Base-by-base conservation (phyloP, 2,888 invertebrate species). In the Lasioglossum zephyrum region DNA sequence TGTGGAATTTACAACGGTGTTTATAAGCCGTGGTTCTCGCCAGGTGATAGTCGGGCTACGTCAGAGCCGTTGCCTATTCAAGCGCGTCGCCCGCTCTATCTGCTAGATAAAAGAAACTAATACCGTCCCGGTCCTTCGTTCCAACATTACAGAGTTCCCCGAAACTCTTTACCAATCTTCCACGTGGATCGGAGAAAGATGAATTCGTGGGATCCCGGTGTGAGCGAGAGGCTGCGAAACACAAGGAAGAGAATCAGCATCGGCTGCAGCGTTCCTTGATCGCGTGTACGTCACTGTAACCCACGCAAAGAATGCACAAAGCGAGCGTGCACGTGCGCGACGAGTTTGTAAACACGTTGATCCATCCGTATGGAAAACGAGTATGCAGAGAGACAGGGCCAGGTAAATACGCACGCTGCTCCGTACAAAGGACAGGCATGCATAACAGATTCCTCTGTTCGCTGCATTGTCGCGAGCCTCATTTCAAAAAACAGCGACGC, bases 321-420 rank as follows among this genome's bases (percentile, higher is more conserved):
- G 60, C 63, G 87, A 69, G n/a, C 31, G 73, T 26, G 70, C 79
- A 84, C 73, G 81, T 79, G 82, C 70, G 63, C 49, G 41, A 44
- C 73, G 60, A 69, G 78, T 82, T 87, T 82, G 79, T 84, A 87
- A 87, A 87, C 86, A 87, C 79, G 73, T 76, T 84, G 78, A 70
- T 70, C 41, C 75, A 66, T 79, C 80, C 66, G 82, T 83, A 81
- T 80, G 82, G 72, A 79, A 79, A 84, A 81, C 44, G 81, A 79
- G 57, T 81, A 82, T 49, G 77, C 79, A 75, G 79, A 75, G 79
- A 75, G 81, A 84, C 77, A 87, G 77, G 81, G 57, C 49, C 74
- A 81, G 70, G 87, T 74, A 84, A 72, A 80, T 66, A 74, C 76
- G 63, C 63, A 63, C 63, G 16, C 63, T 69, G 39, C 5, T 72